phyloP scores from a whole-genome alignment of 2,797 vertebrate genomes.

The Liasis olivaceus region DNA sequence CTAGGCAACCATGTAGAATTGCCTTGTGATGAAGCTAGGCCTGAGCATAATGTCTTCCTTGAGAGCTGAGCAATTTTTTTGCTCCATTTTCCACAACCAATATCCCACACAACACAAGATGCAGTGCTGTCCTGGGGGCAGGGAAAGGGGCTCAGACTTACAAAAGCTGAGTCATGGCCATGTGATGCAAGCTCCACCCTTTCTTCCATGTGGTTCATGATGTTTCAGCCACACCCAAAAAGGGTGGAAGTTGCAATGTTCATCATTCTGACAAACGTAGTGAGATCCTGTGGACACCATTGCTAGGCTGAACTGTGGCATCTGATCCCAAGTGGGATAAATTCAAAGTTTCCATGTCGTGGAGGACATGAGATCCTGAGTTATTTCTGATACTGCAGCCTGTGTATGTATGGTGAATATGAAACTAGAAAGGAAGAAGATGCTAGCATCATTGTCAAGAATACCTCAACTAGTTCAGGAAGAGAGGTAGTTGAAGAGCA shows the following conservation, averaged over 20 bases:
- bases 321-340: neutral
- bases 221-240: neutral
- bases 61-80: no score
- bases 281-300: neutral
- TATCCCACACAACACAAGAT: no score
- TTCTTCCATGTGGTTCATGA: neutral
- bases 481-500: neutral
- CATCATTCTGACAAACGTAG: neutral
- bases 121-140: no score
- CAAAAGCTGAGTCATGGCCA: neutral
- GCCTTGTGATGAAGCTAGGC: neutral
- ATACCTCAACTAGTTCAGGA: neutral
- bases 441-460: neutral
- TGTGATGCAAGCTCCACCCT: neutral
- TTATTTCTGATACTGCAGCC: neutral
- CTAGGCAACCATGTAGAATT: neutral
- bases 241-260: neutral
- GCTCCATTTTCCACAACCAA: no score
- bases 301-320: neutral
- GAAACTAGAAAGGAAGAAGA: neutral
- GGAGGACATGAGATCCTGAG: neutral
- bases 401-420: neutral
- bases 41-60: no score
- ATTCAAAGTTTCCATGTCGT: neutral
- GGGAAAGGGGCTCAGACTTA: no score